Evolutionary conservation across 2,113 vertebrate genomes (phyloP), one percentile per base, ranked within the genome.

Genomic region (Chionomys nivalis): DNA sequence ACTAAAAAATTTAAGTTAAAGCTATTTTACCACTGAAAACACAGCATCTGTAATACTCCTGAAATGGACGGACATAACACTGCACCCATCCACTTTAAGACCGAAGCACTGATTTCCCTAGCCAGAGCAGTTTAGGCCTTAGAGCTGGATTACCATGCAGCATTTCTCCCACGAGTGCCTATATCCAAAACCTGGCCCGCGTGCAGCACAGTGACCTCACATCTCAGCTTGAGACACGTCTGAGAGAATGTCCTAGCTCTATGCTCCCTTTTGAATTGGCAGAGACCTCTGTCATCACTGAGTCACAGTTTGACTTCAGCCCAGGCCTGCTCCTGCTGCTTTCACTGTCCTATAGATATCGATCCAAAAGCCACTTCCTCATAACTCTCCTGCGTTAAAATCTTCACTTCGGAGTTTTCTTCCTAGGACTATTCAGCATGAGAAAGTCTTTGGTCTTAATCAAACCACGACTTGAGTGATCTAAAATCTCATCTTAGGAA

Each of bases 1-100:
- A 16, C 1, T 52, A 58, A 81, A 19, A 63, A 31, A 2, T 31
- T 83, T 44, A 65, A 63, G 31, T 33, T 21, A 33, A 19, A 47
- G 61, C 98, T 98, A 96, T 99, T 99, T 82, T 99, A 98, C 99
- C 99, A 99, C 83, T 99, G 99, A 95, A 99, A 99, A 26, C 98
- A 99, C 96, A 99, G 96, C 97, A 99, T 99, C 89, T 99, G 99
- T 95, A 99, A 99, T 0, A 99, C 99, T 93, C 99, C 99, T 96
- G 23, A 91, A 92, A 31, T 79, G 31, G 47, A 79, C 86, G 12
- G n/a, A 4, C 75, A 28, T n/a, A 70, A 7, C 52, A 63, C 58
- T 63, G 39, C 5, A 44, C 49, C 88, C 58, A 75, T 75, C 7
- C n/a, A 47, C 39, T 87, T 86, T 78, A 72, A 95, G 36, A 90